Conservation (phyloP, 2,888 invertebrate genomes). For the Smittia aterrima region DNA sequence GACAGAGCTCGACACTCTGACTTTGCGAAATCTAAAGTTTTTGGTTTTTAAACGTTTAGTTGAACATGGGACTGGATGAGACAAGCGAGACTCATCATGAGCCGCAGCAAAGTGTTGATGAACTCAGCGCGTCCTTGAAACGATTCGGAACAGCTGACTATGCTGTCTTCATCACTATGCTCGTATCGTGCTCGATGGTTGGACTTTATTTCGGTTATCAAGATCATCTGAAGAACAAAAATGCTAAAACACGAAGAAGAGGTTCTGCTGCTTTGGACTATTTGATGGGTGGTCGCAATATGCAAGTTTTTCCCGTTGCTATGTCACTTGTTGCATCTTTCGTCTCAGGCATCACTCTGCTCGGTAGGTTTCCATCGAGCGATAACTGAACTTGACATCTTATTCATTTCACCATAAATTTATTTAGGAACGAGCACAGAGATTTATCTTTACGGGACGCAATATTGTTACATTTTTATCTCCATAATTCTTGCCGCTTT, state of each 20-base stretch:
- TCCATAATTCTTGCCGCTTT: neutral
- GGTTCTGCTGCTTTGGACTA: constrained; percentile 60
- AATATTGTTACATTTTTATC: constrained; percentile 18
- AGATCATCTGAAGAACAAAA: constrained; percentile 44
- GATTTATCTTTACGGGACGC: constrained; percentile 31
- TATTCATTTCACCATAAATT: neutral
- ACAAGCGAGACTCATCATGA: neutral
- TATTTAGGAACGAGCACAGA: constrained; percentile 31
- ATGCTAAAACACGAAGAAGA: constrained; percentile 44
- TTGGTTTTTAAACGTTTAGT: neutral
- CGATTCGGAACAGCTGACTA: constrained; percentile 58
- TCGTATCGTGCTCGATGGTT: constrained; percentile 65
- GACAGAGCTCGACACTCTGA: neutral
- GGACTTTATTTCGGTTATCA: constrained; percentile 69
- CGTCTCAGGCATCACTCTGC: constrained; percentile 23
- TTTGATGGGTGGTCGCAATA: constrained; percentile 75
- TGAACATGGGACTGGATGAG: neutral
- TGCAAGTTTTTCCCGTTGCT: constrained; percentile 78
- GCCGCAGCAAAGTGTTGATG: neutral
- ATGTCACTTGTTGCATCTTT: constrained; percentile 72
- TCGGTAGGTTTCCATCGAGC: neutral
- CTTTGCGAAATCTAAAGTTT: neutral
- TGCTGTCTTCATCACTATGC: constrained; percentile 67
- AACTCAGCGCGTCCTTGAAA: constrained; percentile 17
- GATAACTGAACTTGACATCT: neutral